Percentiles rank a stretch among this genome's conserved stretches.
Conservation (phyloP, 2,888 invertebrate genomes). For the Drosophila multiciliata region DNA sequence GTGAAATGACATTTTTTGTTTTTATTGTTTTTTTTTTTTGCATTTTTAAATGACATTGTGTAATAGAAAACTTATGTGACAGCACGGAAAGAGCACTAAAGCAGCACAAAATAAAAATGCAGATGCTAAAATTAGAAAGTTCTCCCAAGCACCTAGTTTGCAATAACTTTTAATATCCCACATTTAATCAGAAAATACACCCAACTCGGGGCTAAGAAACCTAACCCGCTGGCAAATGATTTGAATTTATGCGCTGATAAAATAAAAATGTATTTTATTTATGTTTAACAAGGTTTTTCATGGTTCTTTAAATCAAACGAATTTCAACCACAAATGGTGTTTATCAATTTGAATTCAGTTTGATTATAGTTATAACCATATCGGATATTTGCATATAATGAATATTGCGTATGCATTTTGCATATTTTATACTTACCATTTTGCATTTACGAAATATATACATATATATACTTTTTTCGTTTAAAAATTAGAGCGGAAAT, state of each 20-base stretch:
- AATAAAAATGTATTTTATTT: not conserved
- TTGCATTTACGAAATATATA: not conserved
- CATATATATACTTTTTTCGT: not conserved
- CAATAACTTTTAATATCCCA: constrained; percentile 26
- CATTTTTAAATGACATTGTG: constrained; percentile 56
- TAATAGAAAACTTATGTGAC: constrained; percentile 60
- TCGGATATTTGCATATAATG: not conserved
- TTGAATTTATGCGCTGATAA: not conserved
- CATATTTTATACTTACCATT: not conserved
- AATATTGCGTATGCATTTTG: not conserved
- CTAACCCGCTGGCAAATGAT: not conserved
- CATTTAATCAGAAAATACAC: constrained; percentile 14
- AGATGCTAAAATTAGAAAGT: constrained; percentile 14
- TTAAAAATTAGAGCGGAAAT: not conserved
- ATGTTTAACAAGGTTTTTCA: not conserved
- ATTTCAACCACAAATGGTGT: not conserved
- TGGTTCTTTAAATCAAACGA: not conserved
- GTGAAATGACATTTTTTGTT: constrained; percentile 34
- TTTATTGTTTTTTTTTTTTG: not conserved
- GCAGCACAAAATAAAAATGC: constrained; percentile 10
- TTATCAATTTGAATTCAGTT: not conserved
- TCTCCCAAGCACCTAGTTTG: constrained; percentile 16
- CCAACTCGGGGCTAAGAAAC: not conserved
- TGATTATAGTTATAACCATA: not conserved
- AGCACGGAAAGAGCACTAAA: constrained; percentile 14